These are phyloP conservation scores for Nipponia nippon DNA, from an alignment of 2,113 vertebrate species.

Conservation along the genomic window DNA sequence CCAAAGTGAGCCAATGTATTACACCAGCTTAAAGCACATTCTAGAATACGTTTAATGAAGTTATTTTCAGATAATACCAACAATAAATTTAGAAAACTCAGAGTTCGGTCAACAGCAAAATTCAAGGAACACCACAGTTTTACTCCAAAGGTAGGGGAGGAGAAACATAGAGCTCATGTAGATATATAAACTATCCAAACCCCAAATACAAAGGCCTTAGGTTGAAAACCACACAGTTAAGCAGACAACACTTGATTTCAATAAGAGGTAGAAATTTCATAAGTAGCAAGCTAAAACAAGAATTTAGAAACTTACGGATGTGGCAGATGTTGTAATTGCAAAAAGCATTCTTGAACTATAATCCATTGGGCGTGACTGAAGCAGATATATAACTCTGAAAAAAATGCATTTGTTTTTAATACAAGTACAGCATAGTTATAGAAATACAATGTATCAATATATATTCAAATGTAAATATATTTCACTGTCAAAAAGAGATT, in stretches of 20 bases:
- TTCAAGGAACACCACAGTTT: not conserved
- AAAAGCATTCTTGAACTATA: constrained; percentile 83
- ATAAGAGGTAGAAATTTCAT: not conserved
- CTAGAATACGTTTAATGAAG: not conserved
- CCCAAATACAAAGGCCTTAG: not conserved
- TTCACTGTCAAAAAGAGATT: not conserved
- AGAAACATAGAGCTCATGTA: not conserved
- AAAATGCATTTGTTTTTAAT: not conserved
- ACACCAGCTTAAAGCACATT: not conserved
- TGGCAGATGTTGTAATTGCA: constrained; percentile 80
- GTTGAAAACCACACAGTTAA: not conserved
- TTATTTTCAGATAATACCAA: not conserved
- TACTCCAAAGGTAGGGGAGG: not conserved
- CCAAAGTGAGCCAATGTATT: not conserved
- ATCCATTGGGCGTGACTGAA: constrained; percentile 80
- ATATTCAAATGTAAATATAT: not conserved
- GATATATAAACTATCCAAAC: not conserved
- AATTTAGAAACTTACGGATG: constrained; percentile 77
- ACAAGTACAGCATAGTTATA: not conserved
- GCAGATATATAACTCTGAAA: constrained; percentile 87
- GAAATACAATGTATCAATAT: not conserved
- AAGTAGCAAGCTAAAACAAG: not conserved
- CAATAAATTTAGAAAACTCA: not conserved
- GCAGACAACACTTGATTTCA: not conserved
- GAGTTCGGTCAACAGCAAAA: not conserved